These are phyloP conservation scores for Fragum whitleyi DNA, from an alignment of 2,888 invertebrate species.

Conservation along the genomic window DNA sequence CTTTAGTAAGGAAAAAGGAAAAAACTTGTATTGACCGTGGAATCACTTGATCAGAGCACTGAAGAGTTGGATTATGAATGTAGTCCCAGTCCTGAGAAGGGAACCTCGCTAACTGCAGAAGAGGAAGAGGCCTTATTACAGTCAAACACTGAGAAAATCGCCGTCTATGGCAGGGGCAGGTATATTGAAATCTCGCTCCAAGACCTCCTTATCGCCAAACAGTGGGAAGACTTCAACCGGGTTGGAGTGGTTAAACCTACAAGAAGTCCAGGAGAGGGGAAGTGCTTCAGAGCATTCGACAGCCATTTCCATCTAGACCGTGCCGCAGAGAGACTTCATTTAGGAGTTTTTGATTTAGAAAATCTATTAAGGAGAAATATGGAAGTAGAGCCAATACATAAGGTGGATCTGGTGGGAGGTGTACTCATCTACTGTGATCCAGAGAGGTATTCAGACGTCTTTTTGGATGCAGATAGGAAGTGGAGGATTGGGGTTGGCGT, in stretches of 20 bases:
- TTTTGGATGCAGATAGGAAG: not conserved
- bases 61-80: not conserved
- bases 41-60: not conserved
- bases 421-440: constrained; percentile 21
- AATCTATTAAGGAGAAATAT: not conserved
- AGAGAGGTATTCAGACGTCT: not conserved
- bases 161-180: not conserved
- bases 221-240: not conserved
- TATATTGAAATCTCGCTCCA: constrained; percentile 1
- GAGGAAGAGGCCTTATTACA: not conserved
- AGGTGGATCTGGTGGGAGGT: not conserved
- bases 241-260: constrained; percentile 8
- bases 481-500: constrained; percentile 9
- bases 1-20: not conserved
- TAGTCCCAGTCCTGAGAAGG: constrained; percentile 9
- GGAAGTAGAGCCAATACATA: not conserved
- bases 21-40: not conserved
- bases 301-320: constrained; percentile 19
- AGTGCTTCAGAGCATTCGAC: constrained; percentile 3
- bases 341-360: not conserved
- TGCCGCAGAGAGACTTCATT: not conserved
- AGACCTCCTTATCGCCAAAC: not conserved
- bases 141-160: not conserved
- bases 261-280: not conserved
- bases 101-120: not conserved